Percentiles rank a stretch among this genome's conserved stretches.
phyloP scores from a whole-genome alignment of 2,797 vertebrate species.

The Sebastes goodei region DNA sequence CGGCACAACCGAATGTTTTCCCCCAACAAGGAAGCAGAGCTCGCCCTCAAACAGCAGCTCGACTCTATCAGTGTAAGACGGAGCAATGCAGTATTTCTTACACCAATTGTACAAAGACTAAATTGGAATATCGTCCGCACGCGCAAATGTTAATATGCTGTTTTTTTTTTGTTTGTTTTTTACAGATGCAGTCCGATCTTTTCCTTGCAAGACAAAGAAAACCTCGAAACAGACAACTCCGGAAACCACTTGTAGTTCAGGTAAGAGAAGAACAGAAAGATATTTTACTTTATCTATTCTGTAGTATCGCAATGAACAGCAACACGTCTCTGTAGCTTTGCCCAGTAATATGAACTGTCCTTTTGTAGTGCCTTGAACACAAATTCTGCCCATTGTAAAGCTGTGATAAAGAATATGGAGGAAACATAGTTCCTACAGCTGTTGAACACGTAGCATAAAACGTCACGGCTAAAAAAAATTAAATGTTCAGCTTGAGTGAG shows the following conservation, averaged over 20 bases:
- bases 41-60: slow-evolving; percentile 92
- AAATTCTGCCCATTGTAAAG: not conserved
- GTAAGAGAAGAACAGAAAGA: slow-evolving; percentile 67
- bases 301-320: not conserved
- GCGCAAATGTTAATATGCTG: not conserved
- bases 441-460: not conserved
- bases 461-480: not conserved
- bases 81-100: not conserved
- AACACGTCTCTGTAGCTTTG: not conserved
- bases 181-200: slow-evolving; percentile 93
- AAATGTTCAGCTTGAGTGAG: not conserved
- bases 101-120: not conserved
- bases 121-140: not conserved
- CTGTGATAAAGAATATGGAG: not conserved
- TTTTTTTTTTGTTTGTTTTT: no score
- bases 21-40: slow-evolving; percentile 93
- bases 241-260: slow-evolving; percentile 97
- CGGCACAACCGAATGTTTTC: slow-evolving; percentile 93
- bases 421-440: not conserved
- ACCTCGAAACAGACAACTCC: slow-evolving; percentile 89
- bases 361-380: not conserved
- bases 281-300: not conserved
- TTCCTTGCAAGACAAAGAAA: slow-evolving; percentile 93
- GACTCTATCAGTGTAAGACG: slow-evolving; percentile 92
- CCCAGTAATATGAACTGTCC: not conserved